Base-by-base conservation (phyloP, 2,888 invertebrate species). In the Tinea trinotella region DNA sequence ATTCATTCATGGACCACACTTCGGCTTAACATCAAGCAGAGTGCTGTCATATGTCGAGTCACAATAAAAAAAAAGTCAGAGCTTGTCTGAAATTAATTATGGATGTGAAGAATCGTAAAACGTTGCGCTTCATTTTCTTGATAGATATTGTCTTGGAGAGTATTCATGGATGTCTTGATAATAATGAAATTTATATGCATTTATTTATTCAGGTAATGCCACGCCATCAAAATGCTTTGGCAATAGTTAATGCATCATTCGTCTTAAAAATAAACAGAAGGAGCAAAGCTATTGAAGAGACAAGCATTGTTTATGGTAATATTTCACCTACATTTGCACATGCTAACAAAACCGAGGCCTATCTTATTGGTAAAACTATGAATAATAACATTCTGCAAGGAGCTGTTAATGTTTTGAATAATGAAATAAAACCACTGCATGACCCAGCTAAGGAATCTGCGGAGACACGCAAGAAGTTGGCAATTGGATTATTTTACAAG, bases 401-500 rank as follows among this genome's bases (percentile, higher is more conserved):
- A 48, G 89, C 90, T 0, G 66, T 93, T 3, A 67, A 76, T 0
- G 66, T 77, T 5, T 68, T 94, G 52, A 70, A 77, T 2, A 59
- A 66, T 0, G 93, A 95, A 70, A 60, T 96, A 0, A 62, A 76
- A 3, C 92, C 94, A 0, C 89, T 90, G 56, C 72, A 84, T 34
- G 79, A 88, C 34, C 84, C 90, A 1, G 90, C 92, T 0, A 91
- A 93, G 64, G 89, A 91, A 0, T 87, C 90, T 0, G 89, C 91
- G 0, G 87, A 85, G 46, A 92, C 90, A 61, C 85, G 95, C 17
- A 91, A 89, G 64, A 88, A 88, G 49, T 71, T 96, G 18, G 92
- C 94, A 0, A 79, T 91, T 55, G 88, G 91, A 13, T 76, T 96
- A 1, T 91, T 96, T 63, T 96, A 95, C 69, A 96, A 94, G 88